Evolutionary conservation across 2,888 invertebrate species (phyloP).

Genomic region (Abrostola tripartita): DNA sequence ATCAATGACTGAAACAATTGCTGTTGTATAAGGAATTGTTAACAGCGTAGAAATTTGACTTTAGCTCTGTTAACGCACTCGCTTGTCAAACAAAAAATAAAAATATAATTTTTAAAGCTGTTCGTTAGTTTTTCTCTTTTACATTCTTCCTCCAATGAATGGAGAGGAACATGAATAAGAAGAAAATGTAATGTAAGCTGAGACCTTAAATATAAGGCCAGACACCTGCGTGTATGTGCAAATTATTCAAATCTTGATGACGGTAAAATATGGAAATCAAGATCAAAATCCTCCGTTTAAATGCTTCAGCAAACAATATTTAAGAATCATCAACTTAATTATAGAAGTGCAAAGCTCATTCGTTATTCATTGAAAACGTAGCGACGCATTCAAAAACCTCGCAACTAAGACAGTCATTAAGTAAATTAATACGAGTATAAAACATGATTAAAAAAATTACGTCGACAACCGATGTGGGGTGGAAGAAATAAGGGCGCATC

Average conservation of each 20-base stretch:
- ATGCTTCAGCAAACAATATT: constrained; percentile 72
- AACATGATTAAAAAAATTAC: constrained; percentile 88
- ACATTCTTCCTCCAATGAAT: no score
- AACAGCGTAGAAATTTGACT: no score
- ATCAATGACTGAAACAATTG: not conserved
- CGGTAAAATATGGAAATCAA: constrained; percentile 43
- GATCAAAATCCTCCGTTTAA: constrained; percentile 49
- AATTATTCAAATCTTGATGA: constrained; percentile 42
- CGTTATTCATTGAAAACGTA: constrained; percentile 85
- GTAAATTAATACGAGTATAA: constrained; percentile 88
- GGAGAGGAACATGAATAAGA: no score
- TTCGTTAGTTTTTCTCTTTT: no score
- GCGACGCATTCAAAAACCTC: constrained; percentile 75
- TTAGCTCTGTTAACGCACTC: not conserved
- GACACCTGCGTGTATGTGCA: constrained; percentile 3
- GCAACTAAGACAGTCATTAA: constrained; percentile 82
- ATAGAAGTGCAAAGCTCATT: constrained; percentile 73
- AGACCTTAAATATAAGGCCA: no score
- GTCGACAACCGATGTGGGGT: constrained; percentile 74
- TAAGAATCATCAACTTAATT: constrained; percentile 59
- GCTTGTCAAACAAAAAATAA: no score
- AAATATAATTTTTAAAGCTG: no score
- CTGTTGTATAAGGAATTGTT: not conserved
- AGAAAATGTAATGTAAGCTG: no score
- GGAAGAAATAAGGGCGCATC: constrained; percentile 74